Evolutionary conservation across 2,797 vertebrate species (phyloP).

Genomic region (Alcedo quadribrachys): DNA sequence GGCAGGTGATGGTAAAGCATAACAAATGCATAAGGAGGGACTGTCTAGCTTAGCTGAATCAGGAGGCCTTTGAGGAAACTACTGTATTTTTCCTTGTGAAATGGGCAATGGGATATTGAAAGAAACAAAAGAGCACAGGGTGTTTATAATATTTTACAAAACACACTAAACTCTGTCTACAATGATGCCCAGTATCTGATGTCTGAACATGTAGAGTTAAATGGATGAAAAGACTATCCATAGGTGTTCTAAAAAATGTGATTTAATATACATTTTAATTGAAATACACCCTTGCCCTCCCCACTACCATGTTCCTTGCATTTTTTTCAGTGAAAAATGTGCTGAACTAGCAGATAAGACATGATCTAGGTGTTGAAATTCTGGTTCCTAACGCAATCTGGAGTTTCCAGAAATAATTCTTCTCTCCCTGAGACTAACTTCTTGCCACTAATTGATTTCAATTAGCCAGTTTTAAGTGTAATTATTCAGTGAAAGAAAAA

Average conservation of each 20-base stretch:
- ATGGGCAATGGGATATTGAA: neutral
- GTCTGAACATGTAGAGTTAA: neutral
- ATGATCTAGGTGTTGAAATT: neutral
- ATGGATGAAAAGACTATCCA: neutral
- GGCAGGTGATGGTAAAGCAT: neutral
- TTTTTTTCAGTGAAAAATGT: neutral
- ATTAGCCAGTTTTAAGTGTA: conserved; percentile 45
- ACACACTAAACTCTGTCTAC: neutral
- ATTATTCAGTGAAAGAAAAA: conserved; percentile 46
- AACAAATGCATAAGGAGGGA: neutral
- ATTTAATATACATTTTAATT: neutral
- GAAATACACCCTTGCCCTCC: neutral
- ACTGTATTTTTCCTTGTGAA: neutral
- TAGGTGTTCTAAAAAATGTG: neutral
- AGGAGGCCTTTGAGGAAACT: neutral
- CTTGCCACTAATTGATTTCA: conserved; percentile 45
- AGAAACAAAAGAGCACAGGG: neutral
- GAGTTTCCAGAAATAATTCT: conserved; percentile 2
- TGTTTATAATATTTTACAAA: neutral
- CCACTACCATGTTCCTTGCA: neutral
- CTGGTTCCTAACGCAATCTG: neutral
- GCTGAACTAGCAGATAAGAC: neutral
- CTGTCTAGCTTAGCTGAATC: neutral
- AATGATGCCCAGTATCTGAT: neutral
- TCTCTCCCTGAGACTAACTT: conserved; percentile 7